A percentile compares a stretch with the other conserved stretches of the same genome.
Conservation (phyloP, 2,113 vertebrate species). For the Platysternon megacephalum region DNA sequence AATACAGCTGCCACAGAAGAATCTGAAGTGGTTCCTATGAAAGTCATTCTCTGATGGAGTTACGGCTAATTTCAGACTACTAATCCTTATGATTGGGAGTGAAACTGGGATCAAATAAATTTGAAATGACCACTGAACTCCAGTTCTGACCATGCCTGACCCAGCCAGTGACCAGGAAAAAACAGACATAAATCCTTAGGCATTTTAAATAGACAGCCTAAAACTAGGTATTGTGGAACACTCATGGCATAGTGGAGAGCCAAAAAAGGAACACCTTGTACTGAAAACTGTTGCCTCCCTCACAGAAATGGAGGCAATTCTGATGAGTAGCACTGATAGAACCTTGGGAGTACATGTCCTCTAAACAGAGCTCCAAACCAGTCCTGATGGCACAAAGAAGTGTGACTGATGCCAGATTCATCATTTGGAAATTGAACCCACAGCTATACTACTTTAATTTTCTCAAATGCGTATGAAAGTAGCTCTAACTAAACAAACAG, state of each 20-base stretch:
- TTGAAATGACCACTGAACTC: background rate
- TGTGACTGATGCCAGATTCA: background rate
- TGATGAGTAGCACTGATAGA: background rate
- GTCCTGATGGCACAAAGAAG: background rate
- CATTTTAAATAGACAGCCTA: background rate
- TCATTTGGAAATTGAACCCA: background rate
- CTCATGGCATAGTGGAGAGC: rapidly evolving
- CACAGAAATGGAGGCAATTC: background rate
- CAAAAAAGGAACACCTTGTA: background rate
- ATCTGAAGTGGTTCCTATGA: background rate
- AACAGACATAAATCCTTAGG: rapidly evolving
- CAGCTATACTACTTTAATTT: background rate
- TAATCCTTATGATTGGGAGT: background rate
- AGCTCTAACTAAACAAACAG: background rate
- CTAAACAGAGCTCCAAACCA: background rate
- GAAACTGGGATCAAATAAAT: background rate
- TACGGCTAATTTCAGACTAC: background rate
- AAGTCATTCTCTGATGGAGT: background rate
- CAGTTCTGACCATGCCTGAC: background rate
- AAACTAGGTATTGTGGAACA: background rate
- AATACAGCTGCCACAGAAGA: background rate
- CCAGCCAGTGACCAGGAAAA: background rate
- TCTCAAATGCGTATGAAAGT: background rate
- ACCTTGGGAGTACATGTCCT: background rate
- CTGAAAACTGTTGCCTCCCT: background rate